Base-by-base conservation (phyloP, 2,888 invertebrate species). In the Aphodius sticticus region DNA sequence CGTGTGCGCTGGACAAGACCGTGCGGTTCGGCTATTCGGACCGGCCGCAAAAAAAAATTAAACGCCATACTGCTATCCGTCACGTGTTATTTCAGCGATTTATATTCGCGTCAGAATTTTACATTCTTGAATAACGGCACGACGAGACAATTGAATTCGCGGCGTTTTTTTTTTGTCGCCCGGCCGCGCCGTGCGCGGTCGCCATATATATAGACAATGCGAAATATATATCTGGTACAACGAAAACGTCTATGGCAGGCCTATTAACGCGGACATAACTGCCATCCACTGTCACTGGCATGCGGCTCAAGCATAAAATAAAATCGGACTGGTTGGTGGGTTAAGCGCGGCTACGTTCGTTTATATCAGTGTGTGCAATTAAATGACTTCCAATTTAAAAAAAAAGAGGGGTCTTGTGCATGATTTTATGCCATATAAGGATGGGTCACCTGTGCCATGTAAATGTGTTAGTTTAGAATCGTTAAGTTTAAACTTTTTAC, bases 171-270 rank as follows among this genome's bases (percentile, higher is more conserved):
- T 83, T 82, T 82, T 78, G 80, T 77, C 69, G 80, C 76, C 69
- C 76, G 76, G 77, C 80, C 81, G 81, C 81, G 81, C 80, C 82
- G 83, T 83, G 84, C 82, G 84, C 80, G 84, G 84, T 85, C 82
- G 85, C 85, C 84, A 83, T 86, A 86, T 85, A 84, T 84, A 83
- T 84, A 87, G 86, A 88, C 74, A 74, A 74, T 74, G 74, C 35
- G 74, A 37, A 37, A 74, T 74, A 74, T 74, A 74, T 74, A 74
- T 74, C n/a, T 74, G 53, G 53, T 53, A 53, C 53, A 53, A 53
- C 87, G 87, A 87, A 88, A 88, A 88, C 86, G 88, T 88, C 88
- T 86, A 85, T 84, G 84, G 84, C 88, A 88, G 87, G 84, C 84
- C 87, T 86, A 87, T 87, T 87, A 87, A 84, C 85, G 82, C 84